Evolutionary conservation across 2,888 invertebrate genomes (phyloP).

Genomic region (Xestoiulus laeticollis): DNA sequence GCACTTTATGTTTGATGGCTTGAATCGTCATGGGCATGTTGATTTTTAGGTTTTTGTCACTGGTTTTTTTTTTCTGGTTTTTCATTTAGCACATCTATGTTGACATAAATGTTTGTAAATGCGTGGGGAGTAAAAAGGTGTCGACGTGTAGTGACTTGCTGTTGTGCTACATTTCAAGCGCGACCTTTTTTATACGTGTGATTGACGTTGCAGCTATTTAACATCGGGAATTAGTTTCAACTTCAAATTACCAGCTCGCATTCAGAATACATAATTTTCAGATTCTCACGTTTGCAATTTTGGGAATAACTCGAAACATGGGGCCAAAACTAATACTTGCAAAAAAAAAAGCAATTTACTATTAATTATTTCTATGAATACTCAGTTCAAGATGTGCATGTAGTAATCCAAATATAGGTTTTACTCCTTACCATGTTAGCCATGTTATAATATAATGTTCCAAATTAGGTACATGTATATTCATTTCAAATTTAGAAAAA

Average conservation of each 20-base stretch:
- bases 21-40: not conserved
- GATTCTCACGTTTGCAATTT: no score
- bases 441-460: no score
- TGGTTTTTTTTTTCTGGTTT: not conserved
- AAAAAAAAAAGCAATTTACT: no score
- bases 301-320: no score
- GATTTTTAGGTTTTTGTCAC: not conserved
- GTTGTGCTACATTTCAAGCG: constrained; percentile 11
- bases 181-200: constrained; percentile 10
- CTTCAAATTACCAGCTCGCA: not conserved
- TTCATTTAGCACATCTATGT: not conserved
- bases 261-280: no score
- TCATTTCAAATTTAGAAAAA: no score
- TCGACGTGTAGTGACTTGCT: not conserved
- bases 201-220: constrained; percentile 2
- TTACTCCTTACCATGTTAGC: no score
- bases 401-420: no score
- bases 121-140: not conserved
- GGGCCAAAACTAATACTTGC: no score
- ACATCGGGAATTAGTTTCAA: not conserved
- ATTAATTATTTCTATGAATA: no score
- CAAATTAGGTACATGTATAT: no score
- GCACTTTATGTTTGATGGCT: not conserved
- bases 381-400: no score
- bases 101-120: constrained; percentile 3